Conservation (phyloP, 2,113 vertebrate genomes). For the Ivindomyrus marchei region DNA sequence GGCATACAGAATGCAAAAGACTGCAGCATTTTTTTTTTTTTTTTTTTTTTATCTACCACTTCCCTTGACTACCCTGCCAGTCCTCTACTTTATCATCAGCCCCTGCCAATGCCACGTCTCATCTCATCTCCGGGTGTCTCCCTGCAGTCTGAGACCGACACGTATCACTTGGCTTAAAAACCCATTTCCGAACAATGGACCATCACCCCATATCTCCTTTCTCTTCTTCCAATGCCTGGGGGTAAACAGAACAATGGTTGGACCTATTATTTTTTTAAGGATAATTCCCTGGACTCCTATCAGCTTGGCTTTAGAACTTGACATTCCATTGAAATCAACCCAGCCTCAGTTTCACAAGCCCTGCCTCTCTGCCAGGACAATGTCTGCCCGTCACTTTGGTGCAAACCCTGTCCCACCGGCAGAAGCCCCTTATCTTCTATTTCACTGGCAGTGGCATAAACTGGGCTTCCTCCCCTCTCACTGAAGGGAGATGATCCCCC, state of each 20-base stretch:
- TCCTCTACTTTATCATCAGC: neutral
- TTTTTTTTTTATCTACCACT: neutral
- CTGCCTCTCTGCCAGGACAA: neutral
- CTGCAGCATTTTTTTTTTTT: neutral
- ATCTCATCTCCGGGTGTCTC: neutral
- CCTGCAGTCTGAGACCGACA: neutral
- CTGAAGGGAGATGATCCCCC: neutral
- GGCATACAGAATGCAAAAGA: neutral
- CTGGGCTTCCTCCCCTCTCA: neutral
- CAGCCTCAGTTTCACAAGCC: neutral
- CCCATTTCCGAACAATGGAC: neutral
- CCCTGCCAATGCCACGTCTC: neutral
- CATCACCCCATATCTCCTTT: neutral
- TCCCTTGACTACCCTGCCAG: neutral
- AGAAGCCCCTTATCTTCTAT: neutral
- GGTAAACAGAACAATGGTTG: neutral
- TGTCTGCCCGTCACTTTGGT: neutral
- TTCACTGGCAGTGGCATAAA: neutral
- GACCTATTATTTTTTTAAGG: neutral
- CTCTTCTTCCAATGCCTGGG: neutral
- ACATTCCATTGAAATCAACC: neutral
- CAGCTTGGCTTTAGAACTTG: neutral
- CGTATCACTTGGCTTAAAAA: neutral
- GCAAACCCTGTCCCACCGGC: neutral
- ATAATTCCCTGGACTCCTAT: neutral